phyloP scores from a whole-genome alignment of 2,113 vertebrate species.

The Hyla sarda region DNA sequence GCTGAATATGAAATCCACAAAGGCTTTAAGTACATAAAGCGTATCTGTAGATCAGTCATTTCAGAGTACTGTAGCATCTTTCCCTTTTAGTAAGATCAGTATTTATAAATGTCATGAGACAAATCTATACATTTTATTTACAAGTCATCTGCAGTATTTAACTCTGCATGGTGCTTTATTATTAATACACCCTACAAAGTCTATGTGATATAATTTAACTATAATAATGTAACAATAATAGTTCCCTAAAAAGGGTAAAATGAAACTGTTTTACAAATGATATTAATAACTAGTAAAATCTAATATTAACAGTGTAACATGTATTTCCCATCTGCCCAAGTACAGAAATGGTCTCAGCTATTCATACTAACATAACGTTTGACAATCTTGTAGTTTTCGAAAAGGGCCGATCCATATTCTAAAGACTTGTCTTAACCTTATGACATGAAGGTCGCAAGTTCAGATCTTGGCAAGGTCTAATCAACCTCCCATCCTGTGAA shows the following conservation, averaged over 20 bases:
- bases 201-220: too few species aligned
- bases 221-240: neutral
- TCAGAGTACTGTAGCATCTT: neutral
- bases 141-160: neutral
- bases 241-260: neutral
- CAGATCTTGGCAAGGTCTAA: constrained; percentile 55
- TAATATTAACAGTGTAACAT: neutral
- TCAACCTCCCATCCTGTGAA: constrained; percentile 58
- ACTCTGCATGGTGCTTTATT: neutral
- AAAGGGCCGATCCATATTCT: constrained; percentile 48
- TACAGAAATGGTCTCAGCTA: constrained; percentile 16
- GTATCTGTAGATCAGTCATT: constrained; percentile 7
- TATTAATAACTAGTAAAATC: neutral
- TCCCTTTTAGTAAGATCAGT: neutral
- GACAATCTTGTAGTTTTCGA: constrained; percentile 42
- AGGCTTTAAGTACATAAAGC: constrained; percentile 1
- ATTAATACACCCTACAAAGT: neutral
- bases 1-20: neutral
- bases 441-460: constrained; percentile 55
- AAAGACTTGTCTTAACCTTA: constrained; percentile 51
- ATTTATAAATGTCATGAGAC: constrained; percentile 2
- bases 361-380: neutral
- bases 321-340: constrained; percentile 19
- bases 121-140: constrained; percentile 23
- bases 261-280: neutral